A percentile compares a stretch with the other conserved stretches of the same genome.
Evolutionary conservation across 2,797 vertebrate species (phyloP).

Genomic region (Galaxias olidus): DNA sequence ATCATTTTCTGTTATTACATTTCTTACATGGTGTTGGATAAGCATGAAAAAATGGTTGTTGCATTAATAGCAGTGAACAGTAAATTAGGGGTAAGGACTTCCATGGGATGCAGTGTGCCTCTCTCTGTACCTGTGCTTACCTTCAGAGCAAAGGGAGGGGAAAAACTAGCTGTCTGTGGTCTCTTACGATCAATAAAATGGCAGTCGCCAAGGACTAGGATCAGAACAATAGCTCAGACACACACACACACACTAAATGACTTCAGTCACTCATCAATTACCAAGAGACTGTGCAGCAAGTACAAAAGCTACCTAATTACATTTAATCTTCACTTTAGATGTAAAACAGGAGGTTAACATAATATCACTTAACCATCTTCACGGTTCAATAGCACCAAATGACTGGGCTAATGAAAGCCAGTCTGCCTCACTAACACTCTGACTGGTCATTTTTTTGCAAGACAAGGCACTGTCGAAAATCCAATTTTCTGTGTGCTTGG

Average conservation of each 20-base stretch:
- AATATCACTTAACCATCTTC: slow-evolving; percentile 82
- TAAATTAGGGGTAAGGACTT: slow-evolving; percentile 29
- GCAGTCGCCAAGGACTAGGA: slow-evolving; percentile 44
- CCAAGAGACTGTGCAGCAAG: slow-evolving; percentile 55
- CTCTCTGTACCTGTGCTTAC: slow-evolving; percentile 34
- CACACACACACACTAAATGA: slow-evolving; percentile 53
- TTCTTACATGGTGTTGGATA: slow-evolving; percentile 34
- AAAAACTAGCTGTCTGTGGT: slow-evolving; percentile 39
- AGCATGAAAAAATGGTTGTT: slow-evolving; percentile 18
- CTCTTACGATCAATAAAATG: slow-evolving; percentile 49
- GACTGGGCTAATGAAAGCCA: slow-evolving; percentile 78
- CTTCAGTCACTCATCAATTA: slow-evolving; percentile 73
- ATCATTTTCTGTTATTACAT: too few species aligned
- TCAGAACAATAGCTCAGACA: slow-evolving; percentile 60
- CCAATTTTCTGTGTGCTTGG: slow-evolving; percentile 78
- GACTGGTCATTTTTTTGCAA: slow-evolving; percentile 73
- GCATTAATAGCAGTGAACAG: too few species aligned
- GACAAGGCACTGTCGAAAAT: slow-evolving; percentile 78
- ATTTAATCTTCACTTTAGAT: slow-evolving; percentile 74
- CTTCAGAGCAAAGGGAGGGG: slow-evolving; percentile 27
- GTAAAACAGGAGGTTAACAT: slow-evolving; percentile 83
- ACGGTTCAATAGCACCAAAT: slow-evolving; percentile 78
- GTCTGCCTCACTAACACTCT: slow-evolving; percentile 73
- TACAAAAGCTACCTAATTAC: slow-evolving; percentile 78
- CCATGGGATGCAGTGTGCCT: slow-evolving; percentile 36